phyloP scores from a whole-genome alignment of 2,113 vertebrate species.

The Eulacestoma nigropectus region DNA sequence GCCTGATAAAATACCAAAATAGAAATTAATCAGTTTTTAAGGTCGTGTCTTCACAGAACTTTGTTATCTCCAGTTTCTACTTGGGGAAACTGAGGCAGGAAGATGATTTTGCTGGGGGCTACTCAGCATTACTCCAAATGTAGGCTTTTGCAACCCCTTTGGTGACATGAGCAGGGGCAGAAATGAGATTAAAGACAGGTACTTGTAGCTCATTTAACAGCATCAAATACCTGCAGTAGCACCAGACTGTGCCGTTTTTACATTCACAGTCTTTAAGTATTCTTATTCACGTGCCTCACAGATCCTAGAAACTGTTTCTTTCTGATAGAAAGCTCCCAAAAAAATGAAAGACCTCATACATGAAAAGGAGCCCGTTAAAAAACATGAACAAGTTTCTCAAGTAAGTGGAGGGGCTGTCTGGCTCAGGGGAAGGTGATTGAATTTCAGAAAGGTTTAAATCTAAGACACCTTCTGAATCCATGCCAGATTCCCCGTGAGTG shows the following conservation, averaged over 20 bases:
- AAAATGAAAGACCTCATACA: conserved; percentile 15
- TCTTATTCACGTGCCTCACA: neutral
- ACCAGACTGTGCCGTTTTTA: neutral
- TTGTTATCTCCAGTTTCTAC: neutral
- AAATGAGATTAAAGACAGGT: neutral
- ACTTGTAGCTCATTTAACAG: neutral
- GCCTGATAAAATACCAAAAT: neutral
- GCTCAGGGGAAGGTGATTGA: conserved; percentile 42
- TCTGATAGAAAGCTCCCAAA: neutral
- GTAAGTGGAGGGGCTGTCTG: neutral
- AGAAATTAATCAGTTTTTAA: neutral
- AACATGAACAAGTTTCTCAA: conserved; percentile 33
- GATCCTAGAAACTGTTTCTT: neutral
- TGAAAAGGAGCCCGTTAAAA: conserved; percentile 49
- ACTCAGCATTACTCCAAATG: neutral
- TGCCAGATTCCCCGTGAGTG: neutral
- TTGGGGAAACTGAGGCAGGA: neutral
- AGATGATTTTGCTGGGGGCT: neutral
- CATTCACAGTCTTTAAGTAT: neutral
- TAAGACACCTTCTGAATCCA: conserved; percentile 3
- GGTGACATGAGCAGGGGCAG: neutral
- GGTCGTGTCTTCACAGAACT: fast-evolving
- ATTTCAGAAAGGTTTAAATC: conserved; percentile 43
- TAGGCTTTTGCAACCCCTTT: neutral
- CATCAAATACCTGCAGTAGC: neutral